phyloP scores from a whole-genome alignment of 2,888 invertebrate genomes.

The Caenorhabditis wallacei region DNA sequence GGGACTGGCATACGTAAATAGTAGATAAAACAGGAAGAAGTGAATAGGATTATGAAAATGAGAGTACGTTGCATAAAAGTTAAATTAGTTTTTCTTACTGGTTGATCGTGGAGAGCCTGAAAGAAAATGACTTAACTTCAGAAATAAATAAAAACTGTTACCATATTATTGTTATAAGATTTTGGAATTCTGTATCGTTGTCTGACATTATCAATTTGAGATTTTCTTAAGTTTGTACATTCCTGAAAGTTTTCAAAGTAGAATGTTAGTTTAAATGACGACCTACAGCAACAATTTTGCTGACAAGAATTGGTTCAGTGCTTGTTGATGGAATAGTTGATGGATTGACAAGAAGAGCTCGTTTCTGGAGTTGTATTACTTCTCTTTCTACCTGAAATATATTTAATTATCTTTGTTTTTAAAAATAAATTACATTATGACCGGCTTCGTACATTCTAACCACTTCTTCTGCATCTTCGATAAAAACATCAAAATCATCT shows the following conservation, averaged over 20 bases:
- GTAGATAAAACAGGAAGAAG: constrained; percentile 9
- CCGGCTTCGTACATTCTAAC: constrained; percentile 27
- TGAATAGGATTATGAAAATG: constrained; percentile 1
- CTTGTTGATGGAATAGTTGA: constrained; percentile 13
- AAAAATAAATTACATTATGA: constrained; percentile 23
- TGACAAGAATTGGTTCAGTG: constrained; percentile 5
- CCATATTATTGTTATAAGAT: no score
- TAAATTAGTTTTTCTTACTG: neutral
- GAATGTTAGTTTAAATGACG: neutral
- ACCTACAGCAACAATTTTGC: constrained; percentile 14
- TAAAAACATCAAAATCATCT: constrained; percentile 46
- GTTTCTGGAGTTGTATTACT: neutral
- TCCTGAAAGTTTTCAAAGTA: neutral
- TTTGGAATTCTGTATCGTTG: no score
- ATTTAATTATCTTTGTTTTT: neutral
- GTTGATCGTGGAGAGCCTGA: no score
- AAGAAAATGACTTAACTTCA: no score
- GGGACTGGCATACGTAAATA: constrained; percentile 18
- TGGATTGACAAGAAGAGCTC: constrained; percentile 26
- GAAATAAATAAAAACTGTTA: no score
- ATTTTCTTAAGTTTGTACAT: neutral
- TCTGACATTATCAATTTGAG: no score
- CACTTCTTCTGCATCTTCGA: constrained; percentile 40
- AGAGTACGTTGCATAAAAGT: neutral
- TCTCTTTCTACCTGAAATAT: constrained; percentile 25